phyloP scores from a whole-genome alignment of 2,113 vertebrate genomes.

The Python bivittatus region DNA sequence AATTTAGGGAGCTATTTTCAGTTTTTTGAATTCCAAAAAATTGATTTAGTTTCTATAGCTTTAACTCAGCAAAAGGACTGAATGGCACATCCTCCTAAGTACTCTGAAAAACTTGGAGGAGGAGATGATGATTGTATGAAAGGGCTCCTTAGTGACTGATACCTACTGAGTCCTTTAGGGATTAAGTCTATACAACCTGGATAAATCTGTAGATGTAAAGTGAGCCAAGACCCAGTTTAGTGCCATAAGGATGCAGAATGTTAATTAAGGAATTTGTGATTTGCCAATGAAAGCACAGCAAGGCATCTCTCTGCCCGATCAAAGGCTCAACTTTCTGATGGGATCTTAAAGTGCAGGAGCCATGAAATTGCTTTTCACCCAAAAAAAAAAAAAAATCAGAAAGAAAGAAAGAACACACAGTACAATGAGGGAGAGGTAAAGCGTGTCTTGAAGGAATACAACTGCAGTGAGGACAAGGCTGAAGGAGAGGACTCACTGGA shows the following conservation, averaged over 20 bases:
- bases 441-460: conserved; percentile 33
- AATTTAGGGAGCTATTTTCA: neutral
- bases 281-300: conserved; percentile 78
- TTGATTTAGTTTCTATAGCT: rapidly evolving
- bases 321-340: conserved; percentile 77
- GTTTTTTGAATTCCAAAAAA: neutral
- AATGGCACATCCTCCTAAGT: conserved; percentile 2
- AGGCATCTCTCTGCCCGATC: conserved; percentile 74
- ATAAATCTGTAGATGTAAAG: conserved; percentile 67
- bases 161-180: conserved; percentile 32
- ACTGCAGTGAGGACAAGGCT: conserved; percentile 38
- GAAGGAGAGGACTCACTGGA: conserved; percentile 31
- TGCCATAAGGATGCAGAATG: conserved; percentile 72
- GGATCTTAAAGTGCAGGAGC: conserved; percentile 79
- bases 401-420: neutral
- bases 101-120: conserved; percentile 14
- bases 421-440: conserved; percentile 20
- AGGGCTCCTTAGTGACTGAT: neutral
- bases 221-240: conserved; percentile 60
- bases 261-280: conserved; percentile 82
- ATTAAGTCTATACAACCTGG: conserved; percentile 44
- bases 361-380: conserved; percentile 81
- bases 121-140: neutral
- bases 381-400: conserved; percentile 55
- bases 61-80: conserved; percentile 11